Evolutionary conservation across 2,888 invertebrate genomes (phyloP).

Genomic region (Lysandra coridon): DNA sequence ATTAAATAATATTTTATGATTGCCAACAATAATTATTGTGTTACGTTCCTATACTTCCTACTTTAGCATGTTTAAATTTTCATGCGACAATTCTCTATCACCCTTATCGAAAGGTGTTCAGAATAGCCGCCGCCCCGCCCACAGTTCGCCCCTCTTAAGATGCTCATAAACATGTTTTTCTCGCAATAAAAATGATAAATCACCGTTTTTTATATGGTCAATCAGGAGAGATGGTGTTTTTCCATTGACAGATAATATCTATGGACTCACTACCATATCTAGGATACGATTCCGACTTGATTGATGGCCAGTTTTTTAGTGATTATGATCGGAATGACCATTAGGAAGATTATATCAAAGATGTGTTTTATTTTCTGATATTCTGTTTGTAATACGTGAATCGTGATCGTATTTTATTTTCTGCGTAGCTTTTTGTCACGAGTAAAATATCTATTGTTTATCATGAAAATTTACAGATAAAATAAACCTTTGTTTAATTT

Average conservation of each 20-base stretch:
- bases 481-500: neutral
- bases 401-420: neutral
- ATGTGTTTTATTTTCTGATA: neutral
- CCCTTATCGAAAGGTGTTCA: conserved; percentile 20
- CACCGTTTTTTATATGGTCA: conserved; percentile 80
- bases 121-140: conserved; percentile 43
- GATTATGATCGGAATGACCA: conserved; percentile 24
- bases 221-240: conserved; percentile 76
- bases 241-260: conserved; percentile 67
- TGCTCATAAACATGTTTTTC: conserved; percentile 82
- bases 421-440: too few species aligned
- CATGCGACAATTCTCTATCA: conserved; percentile 20
- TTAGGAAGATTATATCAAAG: neutral
- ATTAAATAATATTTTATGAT: too few species aligned
- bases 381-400: neutral
- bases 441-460: neutral
- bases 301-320: conserved; percentile 44
- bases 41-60: too few species aligned
- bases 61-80: neutral
- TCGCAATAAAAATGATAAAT: conserved; percentile 81
- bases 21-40: too few species aligned
- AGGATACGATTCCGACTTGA: conserved; percentile 47
- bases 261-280: conserved; percentile 53
- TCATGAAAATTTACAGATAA: neutral
- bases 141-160: conserved; percentile 68